Percentiles rank a stretch among this genome's conserved stretches.
Conservation (phyloP, 1,140 invertebrate genomes). For the Solenopsis fugax region DNA sequence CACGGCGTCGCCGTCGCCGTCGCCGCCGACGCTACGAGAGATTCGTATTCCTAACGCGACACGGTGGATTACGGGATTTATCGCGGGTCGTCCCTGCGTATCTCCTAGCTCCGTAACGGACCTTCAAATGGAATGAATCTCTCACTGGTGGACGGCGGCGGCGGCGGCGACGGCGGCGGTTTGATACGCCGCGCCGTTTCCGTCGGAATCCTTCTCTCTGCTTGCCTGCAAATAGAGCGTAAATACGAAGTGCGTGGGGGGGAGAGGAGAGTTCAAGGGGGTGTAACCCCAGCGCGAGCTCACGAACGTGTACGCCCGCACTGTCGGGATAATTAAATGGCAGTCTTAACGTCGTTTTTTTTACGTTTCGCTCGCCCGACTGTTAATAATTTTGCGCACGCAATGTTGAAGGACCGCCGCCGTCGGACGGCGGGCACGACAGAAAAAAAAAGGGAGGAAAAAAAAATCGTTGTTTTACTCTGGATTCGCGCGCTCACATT, state of each 20-base stretch:
- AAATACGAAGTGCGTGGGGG: slow-evolving; percentile 40
- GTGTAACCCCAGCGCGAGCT: not conserved
- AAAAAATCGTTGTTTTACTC: slow-evolving; percentile 12
- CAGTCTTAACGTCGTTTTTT: slow-evolving; percentile 56
- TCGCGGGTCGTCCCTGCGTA: slow-evolving; percentile 56
- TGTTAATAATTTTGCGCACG: slow-evolving; percentile 53
- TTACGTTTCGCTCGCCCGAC: slow-evolving; percentile 23
- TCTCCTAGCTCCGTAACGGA: slow-evolving; percentile 51
- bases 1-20: slow-evolving; percentile 15
- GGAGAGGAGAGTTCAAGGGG: too few relatives aligned
- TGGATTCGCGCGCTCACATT: slow-evolving; percentile 32
- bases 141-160: slow-evolving; percentile 26
- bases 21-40: slow-evolving; percentile 38
- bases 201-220: not conserved
- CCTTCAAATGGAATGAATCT: slow-evolving; percentile 54
- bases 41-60: slow-evolving; percentile 75
- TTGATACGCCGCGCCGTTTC: not conserved
- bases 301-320: not conserved
- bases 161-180: not conserved
- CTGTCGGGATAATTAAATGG: slow-evolving; percentile 55
- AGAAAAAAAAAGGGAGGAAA: not conserved
- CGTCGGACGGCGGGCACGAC: not conserved
- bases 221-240: slow-evolving; percentile 43
- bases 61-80: slow-evolving; percentile 76
- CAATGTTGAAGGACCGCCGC: slow-evolving; percentile 27